Conservation (phyloP, 2,113 vertebrate genomes). For the Nettapus auritus region DNA sequence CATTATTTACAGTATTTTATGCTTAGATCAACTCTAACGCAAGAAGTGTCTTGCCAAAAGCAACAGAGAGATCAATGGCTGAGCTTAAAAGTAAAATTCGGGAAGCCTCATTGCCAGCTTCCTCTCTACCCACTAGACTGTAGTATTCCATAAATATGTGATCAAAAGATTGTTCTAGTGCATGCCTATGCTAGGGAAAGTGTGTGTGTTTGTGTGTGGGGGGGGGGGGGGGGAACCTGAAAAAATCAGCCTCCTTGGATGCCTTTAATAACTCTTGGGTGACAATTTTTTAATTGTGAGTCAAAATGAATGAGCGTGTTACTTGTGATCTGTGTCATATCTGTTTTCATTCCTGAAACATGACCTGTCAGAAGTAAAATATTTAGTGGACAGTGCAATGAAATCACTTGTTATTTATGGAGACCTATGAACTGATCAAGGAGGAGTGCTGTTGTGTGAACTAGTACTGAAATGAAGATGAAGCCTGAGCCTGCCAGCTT, state of each 20-base stretch:
- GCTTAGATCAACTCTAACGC: background rate
- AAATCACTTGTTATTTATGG: conserved; percentile 36
- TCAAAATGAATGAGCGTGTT: conserved; percentile 41
- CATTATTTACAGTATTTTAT: background rate
- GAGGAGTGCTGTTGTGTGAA: background rate
- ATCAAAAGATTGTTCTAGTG: conserved; percentile 19
- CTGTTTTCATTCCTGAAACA: conserved; percentile 21
- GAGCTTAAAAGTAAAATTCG: background rate
- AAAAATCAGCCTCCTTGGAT: background rate
- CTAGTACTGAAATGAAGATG: background rate
- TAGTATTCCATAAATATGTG: background rate
- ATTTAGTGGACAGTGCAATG: conserved; percentile 25
- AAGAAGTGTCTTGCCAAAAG: conserved; percentile 8
- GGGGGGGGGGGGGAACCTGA: rapidly evolving
- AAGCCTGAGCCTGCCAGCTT: background rate
- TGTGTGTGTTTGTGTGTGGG: too few relatives aligned
- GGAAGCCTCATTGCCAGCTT: background rate
- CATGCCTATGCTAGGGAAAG: background rate
- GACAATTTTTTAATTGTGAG: conserved; percentile 31
- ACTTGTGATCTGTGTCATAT: background rate
- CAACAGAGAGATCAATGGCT: background rate
- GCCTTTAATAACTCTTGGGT: background rate
- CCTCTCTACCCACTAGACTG: background rate
- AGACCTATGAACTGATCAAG: background rate
- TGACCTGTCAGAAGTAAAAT: background rate